Base-by-base conservation (phyloP, 2,797 vertebrate genomes). In the Neosilurus mollespiculum region DNA sequence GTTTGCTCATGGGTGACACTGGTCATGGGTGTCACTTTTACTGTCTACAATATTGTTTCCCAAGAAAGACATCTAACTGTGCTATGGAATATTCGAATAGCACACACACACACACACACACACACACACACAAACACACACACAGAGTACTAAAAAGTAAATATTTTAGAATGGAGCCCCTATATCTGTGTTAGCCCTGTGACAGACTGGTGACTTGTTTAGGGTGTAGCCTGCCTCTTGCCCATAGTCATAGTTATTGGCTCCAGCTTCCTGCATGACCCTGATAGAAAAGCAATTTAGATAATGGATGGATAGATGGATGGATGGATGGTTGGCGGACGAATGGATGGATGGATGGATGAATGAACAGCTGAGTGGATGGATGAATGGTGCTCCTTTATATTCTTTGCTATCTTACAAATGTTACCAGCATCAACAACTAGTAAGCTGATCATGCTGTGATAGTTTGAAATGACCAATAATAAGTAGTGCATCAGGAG, bases 401-500 rank as follows among this genome's bases (percentile, higher is more conserved):
- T 43, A 43, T 43, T 43, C 37, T 43, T 43, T 66, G 64, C 67
- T 70, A 6, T n/a, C 11, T 18, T 73, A 18, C 51, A n/a, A 26
- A n/a, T 26, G n/a, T 34, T 11, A 22, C 54, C 9, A 76, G 9
- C 18, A 58, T 58, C 72, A 34, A 53, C 34, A 4, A n/a, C 49
- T 62, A 71, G 66, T 10, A 71, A 24, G 12, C 62, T 11, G 59
- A 34, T 78, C 56, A 70, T 54, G 49, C 53, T 53, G 70, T 53
- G 76, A 78, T 49, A 20, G 16, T 24, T 78, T 18, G 22, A 78
- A 59, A 58, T 58, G 26, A 59, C 10, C 53, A 2, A 18, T 76
- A 76, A 75, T 65, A 65, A 72, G 49, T 30, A 62, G 24, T 64
- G 67, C n/a, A 70, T 81, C 66, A 64, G 64, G 9, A 77, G 14